Evolutionary conservation across 2,113 vertebrate species (phyloP).

Genomic region (Platichthys flesus): DNA sequence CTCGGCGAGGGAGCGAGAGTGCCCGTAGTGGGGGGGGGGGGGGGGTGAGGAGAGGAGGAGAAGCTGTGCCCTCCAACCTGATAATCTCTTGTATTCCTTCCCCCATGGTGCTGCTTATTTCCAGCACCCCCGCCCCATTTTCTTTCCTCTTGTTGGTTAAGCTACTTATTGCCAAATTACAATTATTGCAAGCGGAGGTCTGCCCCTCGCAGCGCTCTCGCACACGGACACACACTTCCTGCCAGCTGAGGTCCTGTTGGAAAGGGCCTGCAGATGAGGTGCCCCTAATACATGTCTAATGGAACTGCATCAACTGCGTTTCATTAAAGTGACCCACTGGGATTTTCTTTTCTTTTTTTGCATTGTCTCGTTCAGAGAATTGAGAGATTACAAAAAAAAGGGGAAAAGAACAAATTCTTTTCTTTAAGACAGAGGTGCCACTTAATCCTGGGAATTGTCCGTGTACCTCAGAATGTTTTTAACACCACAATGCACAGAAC

Average conservation of each 20-base stretch:
- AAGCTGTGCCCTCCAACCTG: constrained; percentile 55
- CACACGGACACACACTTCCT: constrained; percentile 23
- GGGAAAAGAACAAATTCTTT: constrained; percentile 20
- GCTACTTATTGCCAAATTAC: constrained; percentile 81
- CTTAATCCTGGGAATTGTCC: no score
- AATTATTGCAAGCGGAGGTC: constrained; percentile 70
- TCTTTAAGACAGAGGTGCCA: constrained; percentile 16
- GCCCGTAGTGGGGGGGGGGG: constrained; percentile 39
- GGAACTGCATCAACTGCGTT: constrained; percentile 48
- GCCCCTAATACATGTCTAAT: constrained; percentile 72
- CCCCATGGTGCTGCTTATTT: constrained; percentile 74
- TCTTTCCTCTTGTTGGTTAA: constrained; percentile 63
- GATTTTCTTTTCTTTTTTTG: constrained; percentile 23
- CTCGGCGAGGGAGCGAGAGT: constrained; percentile 7
- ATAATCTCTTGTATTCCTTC: constrained; percentile 81
- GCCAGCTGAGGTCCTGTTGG: constrained; percentile 36
- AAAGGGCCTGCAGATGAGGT: constrained; percentile 67
- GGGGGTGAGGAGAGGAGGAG: constrained; percentile 37
- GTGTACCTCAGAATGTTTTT: no score
- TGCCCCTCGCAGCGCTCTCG: neutral
- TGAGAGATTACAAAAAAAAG: constrained; percentile 20
- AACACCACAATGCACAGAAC: no score
- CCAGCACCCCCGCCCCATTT: constrained; percentile 31
- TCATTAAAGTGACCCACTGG: constrained; percentile 63
- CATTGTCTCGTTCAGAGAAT: constrained; percentile 48